Percentiles rank a stretch among this genome's conserved stretches.
phyloP scores from a whole-genome alignment of 2,888 invertebrate genomes.

The Cheilosia urbana region DNA sequence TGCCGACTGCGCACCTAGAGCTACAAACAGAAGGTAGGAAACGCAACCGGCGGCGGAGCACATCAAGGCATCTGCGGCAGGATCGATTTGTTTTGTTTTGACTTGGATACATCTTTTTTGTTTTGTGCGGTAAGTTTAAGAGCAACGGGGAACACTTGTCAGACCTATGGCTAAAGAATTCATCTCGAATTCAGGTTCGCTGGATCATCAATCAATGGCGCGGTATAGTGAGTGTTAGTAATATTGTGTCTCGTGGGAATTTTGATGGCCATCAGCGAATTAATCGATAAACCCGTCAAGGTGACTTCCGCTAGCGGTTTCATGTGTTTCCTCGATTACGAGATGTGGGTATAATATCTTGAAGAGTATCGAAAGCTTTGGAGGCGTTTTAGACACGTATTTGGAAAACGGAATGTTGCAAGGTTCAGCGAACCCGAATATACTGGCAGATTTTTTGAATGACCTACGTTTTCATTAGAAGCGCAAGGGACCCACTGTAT shows the following conservation, averaged over 20 bases:
- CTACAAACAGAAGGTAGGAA: constrained; percentile 32
- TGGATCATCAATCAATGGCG: constrained; percentile 65
- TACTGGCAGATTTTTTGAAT: too few species aligned
- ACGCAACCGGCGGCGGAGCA: constrained; percentile 2
- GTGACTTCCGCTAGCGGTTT: constrained; percentile 58
- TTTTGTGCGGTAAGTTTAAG: constrained; percentile 1
- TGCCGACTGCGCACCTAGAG: constrained; percentile 4
- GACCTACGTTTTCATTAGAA: too few species aligned
- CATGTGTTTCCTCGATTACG: not conserved
- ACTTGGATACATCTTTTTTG: constrained; percentile 25
- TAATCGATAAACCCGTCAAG: constrained; percentile 18
- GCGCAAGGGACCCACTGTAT: too few species aligned
- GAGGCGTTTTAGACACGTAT: too few species aligned
- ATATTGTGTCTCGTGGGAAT: constrained; percentile 58
- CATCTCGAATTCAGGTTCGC: constrained; percentile 28
- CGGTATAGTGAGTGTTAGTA: constrained; percentile 36
- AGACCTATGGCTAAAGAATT: constrained; percentile 45
- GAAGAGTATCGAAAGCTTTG: too few species aligned
- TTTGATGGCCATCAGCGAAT: constrained; percentile 9
- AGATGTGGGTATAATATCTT: too few species aligned
- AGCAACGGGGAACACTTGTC: constrained; percentile 36
- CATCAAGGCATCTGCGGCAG: constrained; percentile 39
- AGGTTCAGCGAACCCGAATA: too few species aligned
- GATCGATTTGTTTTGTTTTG: constrained; percentile 35
- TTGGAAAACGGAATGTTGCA: too few species aligned